Conservation (phyloP, 1,140 invertebrate genomes). For the Acyrthosiphon pisum region DNA sequence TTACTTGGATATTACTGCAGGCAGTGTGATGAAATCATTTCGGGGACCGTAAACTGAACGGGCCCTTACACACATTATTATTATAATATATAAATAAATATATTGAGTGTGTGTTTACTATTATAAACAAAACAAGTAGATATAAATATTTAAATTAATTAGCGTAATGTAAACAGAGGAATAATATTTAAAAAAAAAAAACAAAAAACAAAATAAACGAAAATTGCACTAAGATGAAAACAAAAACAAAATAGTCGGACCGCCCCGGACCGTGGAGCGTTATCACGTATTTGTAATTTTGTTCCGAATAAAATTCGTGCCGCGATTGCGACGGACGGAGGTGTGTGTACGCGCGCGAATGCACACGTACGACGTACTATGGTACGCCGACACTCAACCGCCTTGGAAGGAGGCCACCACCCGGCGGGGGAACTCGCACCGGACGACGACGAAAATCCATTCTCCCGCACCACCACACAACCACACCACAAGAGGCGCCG, state of each 20-base stretch:
- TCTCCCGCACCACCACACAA: neutral
- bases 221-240: conserved; percentile 32
- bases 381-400: neutral
- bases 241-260: conserved; percentile 40
- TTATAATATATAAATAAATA: neutral
- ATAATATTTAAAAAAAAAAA: neutral
- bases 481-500: neutral
- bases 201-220: neutral
- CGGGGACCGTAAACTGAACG: neutral
- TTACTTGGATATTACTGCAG: neutral
- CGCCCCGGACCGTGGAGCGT: conserved; percentile 29
- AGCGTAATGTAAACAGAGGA: neutral
- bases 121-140: neutral
- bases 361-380: neutral
- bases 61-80: neutral
- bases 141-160: neutral
- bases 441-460: conserved; percentile 41
- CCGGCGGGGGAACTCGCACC: neutral
- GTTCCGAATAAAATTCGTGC: neutral
- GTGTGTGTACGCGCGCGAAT: neutral
- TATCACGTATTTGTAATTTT: conserved; percentile 46
- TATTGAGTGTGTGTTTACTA: neutral
- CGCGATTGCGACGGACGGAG: neutral
- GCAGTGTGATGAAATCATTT: neutral
- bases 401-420: neutral